Conservation (phyloP, 92 coral and sea anemone species). For the Pocillopora grandis region DNA sequence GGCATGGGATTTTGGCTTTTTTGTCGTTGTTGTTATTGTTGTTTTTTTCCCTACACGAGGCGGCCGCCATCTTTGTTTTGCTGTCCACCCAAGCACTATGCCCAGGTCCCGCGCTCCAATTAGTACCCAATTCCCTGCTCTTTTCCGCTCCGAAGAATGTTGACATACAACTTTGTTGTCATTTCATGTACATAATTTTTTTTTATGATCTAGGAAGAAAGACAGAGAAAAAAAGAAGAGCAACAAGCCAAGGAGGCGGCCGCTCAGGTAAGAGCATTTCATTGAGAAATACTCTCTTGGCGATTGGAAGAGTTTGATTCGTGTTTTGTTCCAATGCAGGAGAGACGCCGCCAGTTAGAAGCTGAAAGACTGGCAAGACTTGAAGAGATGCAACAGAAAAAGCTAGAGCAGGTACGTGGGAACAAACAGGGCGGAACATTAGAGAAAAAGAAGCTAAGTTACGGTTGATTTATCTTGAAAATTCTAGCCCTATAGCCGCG, state of each 20-base stretch:
- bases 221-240: constrained; percentile 89
- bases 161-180: too few species aligned
- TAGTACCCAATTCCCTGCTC: too few species aligned
- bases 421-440: background rate
- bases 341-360: constrained; percentile 93
- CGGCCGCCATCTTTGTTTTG: too few species aligned
- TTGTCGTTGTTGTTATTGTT: too few species aligned
- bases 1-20: too few species aligned
- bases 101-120: too few species aligned
- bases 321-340: constrained; percentile 46
- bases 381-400: constrained; percentile 92
- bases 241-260: constrained; percentile 95
- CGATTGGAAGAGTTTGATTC: background rate
- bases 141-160: too few species aligned
- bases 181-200: background rate
- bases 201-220: constrained; percentile 69
- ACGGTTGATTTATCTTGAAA: too few species aligned
- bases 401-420: constrained; percentile 84
- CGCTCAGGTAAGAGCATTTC: constrained; percentile 68
- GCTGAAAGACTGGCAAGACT: constrained; percentile 94
- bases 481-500: too few species aligned
- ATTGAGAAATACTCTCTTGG: background rate
- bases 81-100: too few species aligned
- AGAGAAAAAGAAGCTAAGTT: background rate
- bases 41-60: too few species aligned